These are phyloP conservation scores for Tachuris rubrigastra DNA, from an alignment of 2,113 vertebrate genomes.

Conservation along the genomic window DNA sequence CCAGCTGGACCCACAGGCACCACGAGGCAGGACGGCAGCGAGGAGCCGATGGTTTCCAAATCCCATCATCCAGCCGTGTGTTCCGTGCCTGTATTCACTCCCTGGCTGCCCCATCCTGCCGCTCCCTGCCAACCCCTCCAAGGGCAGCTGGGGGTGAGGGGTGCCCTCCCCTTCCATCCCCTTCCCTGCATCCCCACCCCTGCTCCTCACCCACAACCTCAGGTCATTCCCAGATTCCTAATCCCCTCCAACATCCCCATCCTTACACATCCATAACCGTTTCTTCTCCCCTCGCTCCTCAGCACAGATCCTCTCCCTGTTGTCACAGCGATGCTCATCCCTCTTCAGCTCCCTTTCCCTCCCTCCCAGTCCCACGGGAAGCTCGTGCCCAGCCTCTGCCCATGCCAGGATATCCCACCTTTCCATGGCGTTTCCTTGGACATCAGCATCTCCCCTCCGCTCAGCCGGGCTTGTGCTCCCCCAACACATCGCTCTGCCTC, in stretches of 20 bases:
- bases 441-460: neutral
- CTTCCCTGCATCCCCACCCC: neutral
- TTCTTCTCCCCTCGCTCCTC: neutral
- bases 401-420: neutral
- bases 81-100: accelerated
- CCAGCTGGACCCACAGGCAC: accelerated
- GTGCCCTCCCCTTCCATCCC: neutral
- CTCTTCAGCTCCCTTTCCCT: neutral
- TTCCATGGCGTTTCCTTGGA: accelerated
- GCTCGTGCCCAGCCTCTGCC: accelerated
- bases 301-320: neutral
- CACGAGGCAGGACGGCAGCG: accelerated
- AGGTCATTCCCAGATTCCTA: accelerated
- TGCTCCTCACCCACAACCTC: accelerated
- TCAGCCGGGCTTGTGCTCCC: neutral
- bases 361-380: accelerated
- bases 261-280: accelerated
- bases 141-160: neutral
- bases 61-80: neutral
- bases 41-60: neutral
- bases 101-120: accelerated
- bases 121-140: accelerated
- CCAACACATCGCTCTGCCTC: accelerated
- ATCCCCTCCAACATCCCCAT: neutral
- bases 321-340: accelerated